Evolutionary conservation across 2,797 vertebrate species (phyloP).

Genomic region (Cossypha caffra): DNA sequence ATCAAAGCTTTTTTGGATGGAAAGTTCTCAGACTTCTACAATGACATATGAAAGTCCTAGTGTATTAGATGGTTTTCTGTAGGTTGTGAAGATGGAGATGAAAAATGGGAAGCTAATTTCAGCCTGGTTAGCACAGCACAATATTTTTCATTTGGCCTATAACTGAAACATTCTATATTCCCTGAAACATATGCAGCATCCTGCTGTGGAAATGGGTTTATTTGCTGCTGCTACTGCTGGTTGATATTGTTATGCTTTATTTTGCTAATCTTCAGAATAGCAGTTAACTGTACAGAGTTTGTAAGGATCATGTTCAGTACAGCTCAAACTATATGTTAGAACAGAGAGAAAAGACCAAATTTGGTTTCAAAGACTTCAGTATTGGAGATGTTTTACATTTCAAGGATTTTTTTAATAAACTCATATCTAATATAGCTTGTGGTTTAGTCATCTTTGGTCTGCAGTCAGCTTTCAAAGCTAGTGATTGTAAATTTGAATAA

Average conservation of each 20-base stretch:
- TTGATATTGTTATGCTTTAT: slow-evolving; percentile 3
- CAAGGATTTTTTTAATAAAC: not conserved
- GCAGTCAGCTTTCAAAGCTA: not conserved
- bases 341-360: not conserved
- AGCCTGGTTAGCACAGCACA: not conserved
- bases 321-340: not conserved
- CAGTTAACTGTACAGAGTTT: not conserved
- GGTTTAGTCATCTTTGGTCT: not conserved
- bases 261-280: slow-evolving; percentile 1
- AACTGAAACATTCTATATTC: slow-evolving; percentile 2
- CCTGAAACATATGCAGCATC: not conserved
- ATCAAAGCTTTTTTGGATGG: not conserved
- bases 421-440: not conserved
- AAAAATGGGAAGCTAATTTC: slow-evolving; percentile 27
- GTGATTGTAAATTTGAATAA: not conserved
- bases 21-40: not conserved
- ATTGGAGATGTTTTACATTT: not conserved
- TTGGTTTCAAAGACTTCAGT: not conserved
- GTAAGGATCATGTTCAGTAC: not conserved
- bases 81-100: not conserved
- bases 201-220: slow-evolving; percentile 19
- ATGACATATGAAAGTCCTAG: not conserved
- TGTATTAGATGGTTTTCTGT: not conserved
- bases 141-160: not conserved
- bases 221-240: not conserved